Evolutionary conservation across 2,113 vertebrate species (phyloP).

Genomic region (Typhlomys cinereus): DNA sequence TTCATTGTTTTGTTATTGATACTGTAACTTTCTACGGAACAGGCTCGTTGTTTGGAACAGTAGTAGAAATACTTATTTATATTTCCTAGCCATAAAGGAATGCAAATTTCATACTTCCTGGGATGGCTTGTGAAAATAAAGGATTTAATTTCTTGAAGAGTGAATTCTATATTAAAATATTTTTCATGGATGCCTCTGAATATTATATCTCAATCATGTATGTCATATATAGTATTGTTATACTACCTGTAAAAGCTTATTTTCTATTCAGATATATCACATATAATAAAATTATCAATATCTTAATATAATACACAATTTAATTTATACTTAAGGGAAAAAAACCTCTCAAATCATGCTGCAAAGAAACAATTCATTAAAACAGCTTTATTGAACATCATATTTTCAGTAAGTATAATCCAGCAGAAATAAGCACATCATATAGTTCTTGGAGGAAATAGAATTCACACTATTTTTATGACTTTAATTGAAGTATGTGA

Average conservation of each 20-base stretch:
- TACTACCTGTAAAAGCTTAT: neutral
- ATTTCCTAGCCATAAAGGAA: slow-evolving; percentile 1
- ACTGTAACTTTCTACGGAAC: neutral
- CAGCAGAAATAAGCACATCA: slow-evolving; percentile 27
- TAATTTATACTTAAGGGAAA: slow-evolving; percentile 20
- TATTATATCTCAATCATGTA: neutral
- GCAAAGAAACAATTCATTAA: slow-evolving; percentile 49
- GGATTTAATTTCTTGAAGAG: slow-evolving; percentile 39
- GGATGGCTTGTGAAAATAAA: neutral
- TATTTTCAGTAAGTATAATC: slow-evolving; percentile 33
- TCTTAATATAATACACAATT: neutral
- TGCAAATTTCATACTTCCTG: neutral
- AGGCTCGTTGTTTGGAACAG: neutral
- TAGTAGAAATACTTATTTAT: neutral
- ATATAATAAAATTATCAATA: neutral
- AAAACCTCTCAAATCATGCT: slow-evolving; percentile 38
- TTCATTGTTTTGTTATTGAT: neutral
- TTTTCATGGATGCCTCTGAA: neutral
- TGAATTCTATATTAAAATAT: slow-evolving; percentile 38
- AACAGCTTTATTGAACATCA: slow-evolving; percentile 60
- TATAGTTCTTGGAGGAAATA: slow-evolving; percentile 20
- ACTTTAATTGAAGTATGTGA: slow-evolving; percentile 35
- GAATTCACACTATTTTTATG: slow-evolving; percentile 15
- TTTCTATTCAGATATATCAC: neutral
- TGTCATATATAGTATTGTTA: neutral